Evolutionary conservation across 1,140 invertebrate genomes (phyloP), one percentile per base, ranked within the genome.

Genomic region (Temnothorax longispinosus): DNA sequence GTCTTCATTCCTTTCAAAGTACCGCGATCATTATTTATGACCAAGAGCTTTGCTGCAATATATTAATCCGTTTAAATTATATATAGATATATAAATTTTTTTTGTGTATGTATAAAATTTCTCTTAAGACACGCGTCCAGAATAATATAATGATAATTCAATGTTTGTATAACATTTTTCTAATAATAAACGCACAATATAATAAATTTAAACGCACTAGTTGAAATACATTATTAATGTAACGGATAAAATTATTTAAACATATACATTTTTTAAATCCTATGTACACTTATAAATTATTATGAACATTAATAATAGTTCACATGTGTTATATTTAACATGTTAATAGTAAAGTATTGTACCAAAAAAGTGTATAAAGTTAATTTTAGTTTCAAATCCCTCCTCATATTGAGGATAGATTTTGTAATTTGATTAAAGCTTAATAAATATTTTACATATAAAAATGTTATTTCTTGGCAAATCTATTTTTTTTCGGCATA

Each of bases 371-470:
- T 38, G 35, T 65, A 78, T 41, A 54, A 77, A 62, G 13, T 80
- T 64, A 47, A 56, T 44, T 50, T 69, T 69, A 69, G 56, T 81
- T 81, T 69, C n/a, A 56, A 67, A 67, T 69, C 8, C 0, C 27
- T 27, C 27, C 21, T 77, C 58, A 21, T 62, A 62, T 64, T 62
- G n/a, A 81, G 50, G 15, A 44, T 81, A 35, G 8, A 56, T 67
- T 81, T 56, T 81, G 4, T 69, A 81, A 69, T 13, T 81, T 56
- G 15, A 54, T 56, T 81, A 56, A 38, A 71, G 38, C 6, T 81
- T 81, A 71, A 71, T 81, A 81, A 81, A 56, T 81, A 71, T 71
- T 58, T 71, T 81, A 69, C n/a, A 69, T 81, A 71, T 69, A 44
- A 56, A 18, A 67, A 80, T 65, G 13, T 67, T 67, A 56, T 67